phyloP scores from a whole-genome alignment of 2,113 vertebrate species.

The Oreamnos americanus region DNA sequence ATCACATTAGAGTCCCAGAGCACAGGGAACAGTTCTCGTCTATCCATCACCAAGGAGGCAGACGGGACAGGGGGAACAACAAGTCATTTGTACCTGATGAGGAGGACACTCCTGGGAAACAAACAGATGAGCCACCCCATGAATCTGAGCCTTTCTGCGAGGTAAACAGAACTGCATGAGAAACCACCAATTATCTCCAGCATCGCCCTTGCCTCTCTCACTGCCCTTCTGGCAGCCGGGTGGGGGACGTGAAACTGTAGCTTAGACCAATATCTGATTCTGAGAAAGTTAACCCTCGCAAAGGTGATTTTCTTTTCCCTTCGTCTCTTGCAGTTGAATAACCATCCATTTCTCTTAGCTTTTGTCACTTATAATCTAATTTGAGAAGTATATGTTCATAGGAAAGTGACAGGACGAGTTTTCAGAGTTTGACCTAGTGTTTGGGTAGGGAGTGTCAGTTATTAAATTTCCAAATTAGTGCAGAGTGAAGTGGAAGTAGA shows the following conservation, averaged over 20 bases:
- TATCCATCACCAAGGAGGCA: slow-evolving; percentile 92
- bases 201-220: slow-evolving; percentile 83
- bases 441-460: neutral
- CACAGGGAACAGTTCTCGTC: slow-evolving; percentile 88
- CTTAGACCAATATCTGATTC: slow-evolving; percentile 80
- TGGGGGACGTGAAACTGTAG: slow-evolving; percentile 81
- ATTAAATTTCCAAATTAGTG: neutral
- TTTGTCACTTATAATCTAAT: neutral
- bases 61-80: slow-evolving; percentile 87
- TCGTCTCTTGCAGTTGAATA: slow-evolving; percentile 21
- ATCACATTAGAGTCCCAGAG: slow-evolving; percentile 89
- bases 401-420: neutral
- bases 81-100: slow-evolving; percentile 92
- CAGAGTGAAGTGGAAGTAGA: neutral
- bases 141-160: slow-evolving; percentile 89
- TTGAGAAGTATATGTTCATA: neutral
- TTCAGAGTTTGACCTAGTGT: neutral
- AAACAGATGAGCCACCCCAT: slow-evolving; percentile 90
- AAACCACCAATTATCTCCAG: slow-evolving; percentile 88
- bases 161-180: slow-evolving; percentile 96
- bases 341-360: slow-evolving; percentile 23
- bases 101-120: slow-evolving; percentile 95
- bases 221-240: slow-evolving; percentile 70
- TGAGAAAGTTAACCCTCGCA: slow-evolving; percentile 83
- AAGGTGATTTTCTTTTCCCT: slow-evolving; percentile 65